Evolutionary conservation across 2,888 invertebrate genomes (phyloP).

Genomic region (Archaeoteleia sp.): DNA sequence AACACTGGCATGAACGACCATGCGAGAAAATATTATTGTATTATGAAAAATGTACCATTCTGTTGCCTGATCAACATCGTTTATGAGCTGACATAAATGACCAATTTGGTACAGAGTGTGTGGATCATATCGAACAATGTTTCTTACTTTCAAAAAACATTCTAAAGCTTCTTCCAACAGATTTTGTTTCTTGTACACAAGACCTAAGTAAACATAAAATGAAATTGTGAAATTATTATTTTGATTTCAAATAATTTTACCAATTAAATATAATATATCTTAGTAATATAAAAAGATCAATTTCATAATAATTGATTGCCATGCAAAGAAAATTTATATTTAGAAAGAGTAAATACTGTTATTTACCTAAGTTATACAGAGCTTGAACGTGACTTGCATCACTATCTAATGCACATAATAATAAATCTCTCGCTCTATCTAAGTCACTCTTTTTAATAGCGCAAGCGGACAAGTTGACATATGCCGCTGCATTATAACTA

Average conservation of each 20-base stretch:
- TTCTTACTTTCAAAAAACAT: slow-evolving; percentile 86
- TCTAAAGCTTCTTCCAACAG: slow-evolving; percentile 85
- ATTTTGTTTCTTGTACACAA: slow-evolving; percentile 82
- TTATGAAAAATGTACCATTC: slow-evolving; percentile 78
- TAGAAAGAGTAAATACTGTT: too few species aligned
- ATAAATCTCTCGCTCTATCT: slow-evolving; percentile 83
- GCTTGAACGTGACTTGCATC: slow-evolving; percentile 90
- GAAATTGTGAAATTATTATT: too few species aligned
- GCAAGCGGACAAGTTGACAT: slow-evolving; percentile 90
- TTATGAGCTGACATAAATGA: slow-evolving; percentile 83
- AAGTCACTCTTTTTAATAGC: slow-evolving; percentile 82
- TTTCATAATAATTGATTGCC: slow-evolving; percentile 6
- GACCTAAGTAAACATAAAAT: slow-evolving; percentile 73
- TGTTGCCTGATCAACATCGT: slow-evolving; percentile 79
- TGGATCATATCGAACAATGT: slow-evolving; percentile 82
- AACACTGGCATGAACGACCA: too few species aligned
- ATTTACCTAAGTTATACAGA: slow-evolving; percentile 85
- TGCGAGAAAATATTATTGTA: slow-evolving; percentile 10
- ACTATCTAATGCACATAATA: slow-evolving; percentile 85
- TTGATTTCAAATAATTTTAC: background rate
- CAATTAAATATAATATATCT: too few species aligned
- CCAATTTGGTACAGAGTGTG: slow-evolving; percentile 88
- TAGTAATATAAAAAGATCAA: slow-evolving; percentile 41
- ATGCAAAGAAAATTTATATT: too few species aligned
- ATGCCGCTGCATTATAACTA: slow-evolving; percentile 86